A percentile compares a stretch with the other conserved stretches of the same genome.
Evolutionary conservation across 2,797 vertebrate genomes (phyloP).

Genomic region (Clamator glandarius): DNA sequence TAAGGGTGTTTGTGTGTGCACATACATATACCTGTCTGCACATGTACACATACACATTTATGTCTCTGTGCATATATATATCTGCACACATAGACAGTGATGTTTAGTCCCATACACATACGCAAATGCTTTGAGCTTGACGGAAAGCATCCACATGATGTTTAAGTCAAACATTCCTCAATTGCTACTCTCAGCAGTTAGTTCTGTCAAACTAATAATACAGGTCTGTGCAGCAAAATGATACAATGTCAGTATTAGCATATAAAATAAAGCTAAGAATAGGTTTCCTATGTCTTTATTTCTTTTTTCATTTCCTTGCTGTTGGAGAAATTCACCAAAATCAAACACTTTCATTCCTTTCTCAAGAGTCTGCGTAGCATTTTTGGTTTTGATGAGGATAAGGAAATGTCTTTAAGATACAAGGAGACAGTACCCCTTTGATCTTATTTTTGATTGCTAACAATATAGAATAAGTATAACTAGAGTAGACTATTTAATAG

Average conservation of each 20-base stretch:
- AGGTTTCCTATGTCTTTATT: slow-evolving; percentile 72
- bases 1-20: background rate
- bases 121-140: background rate
- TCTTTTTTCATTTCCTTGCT: slow-evolving; percentile 53
- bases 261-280: slow-evolving; percentile 69
- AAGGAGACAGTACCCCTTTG: slow-evolving; percentile 15
- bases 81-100: background rate
- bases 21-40: background rate
- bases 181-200: slow-evolving; percentile 42
- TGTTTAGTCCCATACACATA: background rate
- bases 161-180: slow-evolving; percentile 26
- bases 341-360: slow-evolving; percentile 50
- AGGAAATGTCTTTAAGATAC: background rate
- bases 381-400: background rate
- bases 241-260: slow-evolving; percentile 62
- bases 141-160: slow-evolving; percentile 14
- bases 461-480: slow-evolving; percentile 43
- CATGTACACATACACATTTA: background rate
- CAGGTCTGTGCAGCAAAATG: slow-evolving; percentile 41
- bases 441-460: slow-evolving; percentile 21
- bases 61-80: background rate
- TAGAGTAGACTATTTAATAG: slow-evolving; percentile 33
- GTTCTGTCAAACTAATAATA: slow-evolving; percentile 64
- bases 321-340: slow-evolving; percentile 65
- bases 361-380: slow-evolving; percentile 35